phyloP scores from a whole-genome alignment of 2,113 vertebrate species.

The Colaptes auratus region DNA sequence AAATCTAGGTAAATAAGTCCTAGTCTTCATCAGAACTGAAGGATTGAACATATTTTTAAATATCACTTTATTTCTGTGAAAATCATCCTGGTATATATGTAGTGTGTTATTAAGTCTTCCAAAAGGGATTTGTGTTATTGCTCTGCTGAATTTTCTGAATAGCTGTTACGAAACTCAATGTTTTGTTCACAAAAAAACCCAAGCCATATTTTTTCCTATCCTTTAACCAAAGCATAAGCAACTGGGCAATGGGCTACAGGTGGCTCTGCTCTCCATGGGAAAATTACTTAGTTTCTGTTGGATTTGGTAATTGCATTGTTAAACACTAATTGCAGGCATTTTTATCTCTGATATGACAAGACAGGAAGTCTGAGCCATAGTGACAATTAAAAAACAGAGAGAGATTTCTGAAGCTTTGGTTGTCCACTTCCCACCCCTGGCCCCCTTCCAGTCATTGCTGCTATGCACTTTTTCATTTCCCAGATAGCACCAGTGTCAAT shows the following conservation, averaged over 20 bases:
- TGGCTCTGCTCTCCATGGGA: neutral
- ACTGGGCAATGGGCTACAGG: neutral
- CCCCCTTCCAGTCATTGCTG: neutral
- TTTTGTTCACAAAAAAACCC: neutral
- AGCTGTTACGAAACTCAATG: neutral
- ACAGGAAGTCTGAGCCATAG: neutral
- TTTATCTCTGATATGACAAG: neutral
- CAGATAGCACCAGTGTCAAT: neutral
- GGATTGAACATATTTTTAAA: neutral
- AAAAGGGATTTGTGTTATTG: neutral
- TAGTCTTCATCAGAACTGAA: neutral
- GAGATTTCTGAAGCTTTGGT: neutral
- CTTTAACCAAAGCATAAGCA: neutral
- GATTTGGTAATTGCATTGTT: neutral
- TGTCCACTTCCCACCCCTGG: neutral
- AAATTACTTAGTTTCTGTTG: neutral
- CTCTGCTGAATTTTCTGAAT: neutral
- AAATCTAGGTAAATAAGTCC: neutral
- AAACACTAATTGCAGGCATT: neutral
- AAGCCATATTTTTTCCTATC: neutral
- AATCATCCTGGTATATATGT: neutral
- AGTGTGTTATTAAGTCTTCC: neutral
- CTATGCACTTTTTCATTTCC: neutral
- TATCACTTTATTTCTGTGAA: neutral
- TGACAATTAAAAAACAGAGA: neutral